Evolutionary conservation across 2,797 vertebrate species (phyloP).

Genomic region (Coracias cyanogaster): DNA sequence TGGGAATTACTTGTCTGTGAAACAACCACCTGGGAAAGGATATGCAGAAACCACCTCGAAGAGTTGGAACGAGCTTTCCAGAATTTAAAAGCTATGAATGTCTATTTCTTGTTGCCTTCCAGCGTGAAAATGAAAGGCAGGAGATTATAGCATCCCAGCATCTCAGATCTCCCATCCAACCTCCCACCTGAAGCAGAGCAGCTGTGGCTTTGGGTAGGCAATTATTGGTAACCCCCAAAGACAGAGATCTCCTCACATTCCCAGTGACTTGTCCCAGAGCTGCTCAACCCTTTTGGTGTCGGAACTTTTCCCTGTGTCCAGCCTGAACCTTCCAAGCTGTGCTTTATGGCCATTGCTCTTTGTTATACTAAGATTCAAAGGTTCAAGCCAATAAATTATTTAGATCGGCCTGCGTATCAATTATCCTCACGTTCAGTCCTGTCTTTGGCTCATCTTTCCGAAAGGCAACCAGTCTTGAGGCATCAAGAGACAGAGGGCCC

Average conservation of each 20-base stretch:
- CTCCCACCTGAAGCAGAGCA: accelerated
- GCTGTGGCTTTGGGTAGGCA: background rate
- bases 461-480: background rate
- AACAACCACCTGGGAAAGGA: background rate
- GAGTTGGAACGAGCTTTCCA: background rate
- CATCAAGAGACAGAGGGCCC: background rate
- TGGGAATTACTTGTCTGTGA: background rate
- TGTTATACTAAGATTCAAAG: background rate
- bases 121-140: background rate
- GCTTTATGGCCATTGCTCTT: background rate
- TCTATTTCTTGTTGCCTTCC: background rate
- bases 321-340: background rate
- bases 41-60: background rate
- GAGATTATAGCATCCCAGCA: background rate
- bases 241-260: background rate
- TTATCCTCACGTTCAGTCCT: background rate
- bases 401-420: background rate
- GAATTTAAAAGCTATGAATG: background rate
- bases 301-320: accelerated
- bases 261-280: background rate
- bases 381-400: background rate
- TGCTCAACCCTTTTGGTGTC: background rate
- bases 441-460: background rate
- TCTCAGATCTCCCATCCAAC: background rate
- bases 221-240: background rate